These are phyloP conservation scores for Chaetura pelagica DNA, from an alignment of 2,113 vertebrate genomes.

Conservation along the genomic window DNA sequence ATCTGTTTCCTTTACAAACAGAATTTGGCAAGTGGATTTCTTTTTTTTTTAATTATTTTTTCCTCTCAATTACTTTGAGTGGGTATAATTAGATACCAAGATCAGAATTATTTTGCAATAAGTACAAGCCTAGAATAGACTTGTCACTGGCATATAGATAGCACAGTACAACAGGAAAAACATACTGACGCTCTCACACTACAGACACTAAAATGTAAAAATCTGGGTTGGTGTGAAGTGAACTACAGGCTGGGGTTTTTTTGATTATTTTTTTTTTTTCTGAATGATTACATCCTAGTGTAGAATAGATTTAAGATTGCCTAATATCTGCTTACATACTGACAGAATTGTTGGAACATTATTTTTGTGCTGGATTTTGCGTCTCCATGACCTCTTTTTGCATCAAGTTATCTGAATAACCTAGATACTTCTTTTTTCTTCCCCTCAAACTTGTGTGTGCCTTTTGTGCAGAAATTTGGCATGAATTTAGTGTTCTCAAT, in stretches of 20 bases:
- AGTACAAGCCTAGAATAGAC: background rate
- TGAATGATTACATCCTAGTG: background rate
- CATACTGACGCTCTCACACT: background rate
- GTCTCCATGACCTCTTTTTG: background rate
- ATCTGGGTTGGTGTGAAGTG: background rate
- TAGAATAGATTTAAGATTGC: background rate
- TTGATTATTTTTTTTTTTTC: background rate
- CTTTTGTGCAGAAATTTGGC: background rate
- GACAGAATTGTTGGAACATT: background rate
- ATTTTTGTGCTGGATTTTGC: background rate
- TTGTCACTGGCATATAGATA: background rate
- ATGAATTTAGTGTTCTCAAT: background rate
- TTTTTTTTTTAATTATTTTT: background rate
- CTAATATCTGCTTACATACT: background rate
- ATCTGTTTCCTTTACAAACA: background rate
- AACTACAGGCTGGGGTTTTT: too few relatives aligned
- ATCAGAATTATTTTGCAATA: background rate
- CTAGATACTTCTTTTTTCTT: background rate
- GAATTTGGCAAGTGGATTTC: background rate
- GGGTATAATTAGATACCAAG: background rate
- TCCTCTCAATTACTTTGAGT: background rate
- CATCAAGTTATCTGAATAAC: background rate
- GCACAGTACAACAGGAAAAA: background rate
- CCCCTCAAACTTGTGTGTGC: conserved; percentile 1
- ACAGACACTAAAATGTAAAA: background rate